phyloP scores from a whole-genome alignment of 2,888 invertebrate species.

The Synanthedon myopaeformis region DNA sequence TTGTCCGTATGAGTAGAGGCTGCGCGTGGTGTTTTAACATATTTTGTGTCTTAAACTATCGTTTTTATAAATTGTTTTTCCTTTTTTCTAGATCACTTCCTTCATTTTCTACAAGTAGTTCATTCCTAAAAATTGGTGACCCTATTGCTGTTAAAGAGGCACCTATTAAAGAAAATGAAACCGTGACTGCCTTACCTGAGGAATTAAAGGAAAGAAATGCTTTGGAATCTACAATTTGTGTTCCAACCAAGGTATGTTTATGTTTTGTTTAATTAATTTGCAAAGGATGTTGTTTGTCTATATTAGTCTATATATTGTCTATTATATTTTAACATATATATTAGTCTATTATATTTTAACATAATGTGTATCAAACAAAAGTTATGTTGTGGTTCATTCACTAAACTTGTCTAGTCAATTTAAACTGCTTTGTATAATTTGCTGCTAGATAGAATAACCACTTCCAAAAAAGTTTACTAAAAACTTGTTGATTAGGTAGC shows the following conservation, averaged over 20 bases:
- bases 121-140: slow-evolving; percentile 19
- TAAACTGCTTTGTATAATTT: no score
- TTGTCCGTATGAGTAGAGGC: no score
- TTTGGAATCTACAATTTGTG: slow-evolving; percentile 66
- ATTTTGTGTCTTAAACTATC: not conserved
- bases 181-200: slow-evolving; percentile 55
- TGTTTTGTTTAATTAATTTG: not conserved
- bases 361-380: no score
- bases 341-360: not conserved
- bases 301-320: no score
- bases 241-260: slow-evolving; percentile 62
- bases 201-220: slow-evolving; percentile 51
- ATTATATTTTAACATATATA: no score
- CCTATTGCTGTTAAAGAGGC: slow-evolving; percentile 49
- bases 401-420: no score
- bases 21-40: slow-evolving; percentile 2
- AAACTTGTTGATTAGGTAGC: no score
- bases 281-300: not conserved
- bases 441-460: no score
- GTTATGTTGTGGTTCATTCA: no score
- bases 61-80: not conserved
- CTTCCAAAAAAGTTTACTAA: no score
- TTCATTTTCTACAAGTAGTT: slow-evolving; percentile 32
- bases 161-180: slow-evolving; percentile 59
- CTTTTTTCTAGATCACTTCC: slow-evolving; percentile 36